Evolutionary conservation across 30 jellyfish, hydroid and myxozoan species (phyloP).

Genomic region (Cassiopea xamachana): DNA sequence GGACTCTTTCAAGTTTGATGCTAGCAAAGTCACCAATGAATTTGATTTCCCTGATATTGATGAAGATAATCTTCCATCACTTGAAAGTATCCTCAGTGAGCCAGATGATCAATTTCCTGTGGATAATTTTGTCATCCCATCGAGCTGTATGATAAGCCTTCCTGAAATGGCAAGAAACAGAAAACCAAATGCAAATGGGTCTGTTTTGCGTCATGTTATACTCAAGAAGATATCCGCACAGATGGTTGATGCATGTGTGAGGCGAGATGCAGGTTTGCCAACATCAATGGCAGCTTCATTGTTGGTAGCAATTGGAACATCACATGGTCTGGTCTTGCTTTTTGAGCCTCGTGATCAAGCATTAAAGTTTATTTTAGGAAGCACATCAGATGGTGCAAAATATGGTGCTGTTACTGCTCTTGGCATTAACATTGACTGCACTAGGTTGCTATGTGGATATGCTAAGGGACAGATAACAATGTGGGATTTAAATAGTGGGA

Average conservation of each 20-base stretch:
- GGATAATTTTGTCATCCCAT: constrained; percentile 69
- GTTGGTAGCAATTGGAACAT: constrained; percentile 95
- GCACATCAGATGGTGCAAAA: constrained; percentile 94
- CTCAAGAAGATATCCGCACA: constrained; percentile 94
- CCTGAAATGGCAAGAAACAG: constrained; percentile 77
- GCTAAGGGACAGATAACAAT: constrained; percentile 98
- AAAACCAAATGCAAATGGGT: constrained; percentile 83
- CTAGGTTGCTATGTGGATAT: constrained; percentile 94
- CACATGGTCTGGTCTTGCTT: constrained; percentile 96
- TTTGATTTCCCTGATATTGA: constrained; percentile 85
- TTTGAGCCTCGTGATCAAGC: constrained; percentile 99
- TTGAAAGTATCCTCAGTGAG: constrained; percentile 92
- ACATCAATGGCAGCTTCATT: constrained; percentile 96
- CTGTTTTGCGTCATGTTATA: constrained; percentile 95
- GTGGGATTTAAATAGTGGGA: constrained; percentile 97
- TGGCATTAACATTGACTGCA: constrained; percentile 94
- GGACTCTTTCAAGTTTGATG: constrained; percentile 71
- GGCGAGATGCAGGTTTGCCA: constrained; percentile 99
- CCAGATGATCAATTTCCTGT: constrained; percentile 77
- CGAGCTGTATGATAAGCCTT: constrained; percentile 58
- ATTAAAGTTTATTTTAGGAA: constrained; percentile 86
- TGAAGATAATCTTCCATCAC: constrained; percentile 87
- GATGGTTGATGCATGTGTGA: constrained; percentile 96
- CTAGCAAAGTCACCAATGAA: constrained; percentile 43
- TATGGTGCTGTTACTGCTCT: constrained; percentile 99